Percentiles rank a stretch among this genome's conserved stretches.
phyloP scores from a whole-genome alignment of 2,888 invertebrate species.

The Ephialtes manifestator region DNA sequence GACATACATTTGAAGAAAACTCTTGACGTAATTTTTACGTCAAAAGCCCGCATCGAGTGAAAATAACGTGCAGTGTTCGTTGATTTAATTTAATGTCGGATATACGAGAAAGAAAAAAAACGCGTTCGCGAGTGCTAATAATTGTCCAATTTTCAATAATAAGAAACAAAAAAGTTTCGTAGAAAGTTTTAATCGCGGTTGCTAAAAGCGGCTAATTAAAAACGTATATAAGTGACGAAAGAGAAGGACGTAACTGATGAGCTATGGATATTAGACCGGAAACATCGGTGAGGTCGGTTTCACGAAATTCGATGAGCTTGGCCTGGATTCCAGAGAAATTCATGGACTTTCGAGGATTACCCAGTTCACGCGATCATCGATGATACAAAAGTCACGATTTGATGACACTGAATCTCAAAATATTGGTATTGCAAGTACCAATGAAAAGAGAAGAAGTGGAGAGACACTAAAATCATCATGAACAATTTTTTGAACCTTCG shows the following conservation, averaged over 20 bases:
- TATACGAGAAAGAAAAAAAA: neutral
- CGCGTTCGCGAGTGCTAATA: neutral
- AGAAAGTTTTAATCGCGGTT: neutral
- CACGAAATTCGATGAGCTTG: constrained; percentile 24
- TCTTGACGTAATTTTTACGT: no score
- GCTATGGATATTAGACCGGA: constrained; percentile 25
- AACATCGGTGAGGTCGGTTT: constrained; percentile 30
- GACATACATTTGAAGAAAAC: neutral
- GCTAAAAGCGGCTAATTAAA: neutral
- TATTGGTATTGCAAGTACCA: neutral
- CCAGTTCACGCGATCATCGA: constrained; percentile 30
- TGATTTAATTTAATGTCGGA: neutral
- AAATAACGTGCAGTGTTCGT: neutral
- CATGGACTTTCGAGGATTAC: constrained; percentile 26
- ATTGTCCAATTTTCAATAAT: neutral
- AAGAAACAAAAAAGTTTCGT: neutral
- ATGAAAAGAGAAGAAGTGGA: constrained; percentile 34
- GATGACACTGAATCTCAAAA: neutral
- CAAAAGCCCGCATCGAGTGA: neutral
- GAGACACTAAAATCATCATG: constrained; percentile 71
- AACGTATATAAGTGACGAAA: neutral
- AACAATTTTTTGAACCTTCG: constrained; percentile 78
- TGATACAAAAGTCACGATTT: constrained; percentile 32
- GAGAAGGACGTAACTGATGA: constrained; percentile 22
- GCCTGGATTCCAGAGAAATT: constrained; percentile 34